Percentiles rank a stretch among this genome's conserved stretches.
These are phyloP conservation scores for Motacilla tschutschensis DNA, from an alignment of 2,113 vertebrate species.

Conservation along the genomic window DNA sequence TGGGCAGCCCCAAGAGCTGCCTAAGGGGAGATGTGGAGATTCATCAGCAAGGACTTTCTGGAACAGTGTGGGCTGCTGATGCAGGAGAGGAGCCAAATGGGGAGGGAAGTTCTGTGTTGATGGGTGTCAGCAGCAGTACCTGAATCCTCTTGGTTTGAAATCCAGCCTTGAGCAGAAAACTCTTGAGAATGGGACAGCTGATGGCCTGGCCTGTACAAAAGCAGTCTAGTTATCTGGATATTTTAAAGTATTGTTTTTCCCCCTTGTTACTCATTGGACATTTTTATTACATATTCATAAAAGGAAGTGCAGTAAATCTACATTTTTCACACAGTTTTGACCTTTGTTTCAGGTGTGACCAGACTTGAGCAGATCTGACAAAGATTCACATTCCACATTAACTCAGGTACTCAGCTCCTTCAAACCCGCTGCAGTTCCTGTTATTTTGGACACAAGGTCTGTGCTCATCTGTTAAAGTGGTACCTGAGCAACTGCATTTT, in stretches of 20 bases:
- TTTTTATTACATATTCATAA: conserved; percentile 67
- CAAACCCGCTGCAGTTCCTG: not conserved
- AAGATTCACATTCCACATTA: not conserved
- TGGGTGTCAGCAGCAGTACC: not conserved
- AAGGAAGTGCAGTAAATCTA: conserved; percentile 39
- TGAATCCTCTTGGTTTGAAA: not conserved
- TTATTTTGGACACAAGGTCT: not conserved
- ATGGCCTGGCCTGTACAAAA: not conserved
- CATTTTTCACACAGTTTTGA: not conserved
- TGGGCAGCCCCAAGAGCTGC: not conserved
- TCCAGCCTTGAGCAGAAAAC: not conserved
- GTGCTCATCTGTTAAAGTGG: not conserved
- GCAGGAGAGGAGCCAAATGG: not conserved
- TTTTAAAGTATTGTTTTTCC: conserved; percentile 28
- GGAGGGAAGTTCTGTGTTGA: not conserved
- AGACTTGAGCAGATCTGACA: not conserved
- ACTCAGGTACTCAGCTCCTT: not conserved
- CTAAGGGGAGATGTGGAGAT: not conserved
- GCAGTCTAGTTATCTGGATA: not conserved
- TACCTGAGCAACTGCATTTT: not conserved
- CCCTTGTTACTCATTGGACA: not conserved
- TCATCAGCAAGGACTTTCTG: not conserved
- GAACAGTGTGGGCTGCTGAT: not conserved
- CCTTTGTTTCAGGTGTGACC: not conserved
- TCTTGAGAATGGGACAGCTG: not conserved